phyloP scores from a whole-genome alignment of 2,888 invertebrate genomes.

The Coenonympha glycerion region DNA sequence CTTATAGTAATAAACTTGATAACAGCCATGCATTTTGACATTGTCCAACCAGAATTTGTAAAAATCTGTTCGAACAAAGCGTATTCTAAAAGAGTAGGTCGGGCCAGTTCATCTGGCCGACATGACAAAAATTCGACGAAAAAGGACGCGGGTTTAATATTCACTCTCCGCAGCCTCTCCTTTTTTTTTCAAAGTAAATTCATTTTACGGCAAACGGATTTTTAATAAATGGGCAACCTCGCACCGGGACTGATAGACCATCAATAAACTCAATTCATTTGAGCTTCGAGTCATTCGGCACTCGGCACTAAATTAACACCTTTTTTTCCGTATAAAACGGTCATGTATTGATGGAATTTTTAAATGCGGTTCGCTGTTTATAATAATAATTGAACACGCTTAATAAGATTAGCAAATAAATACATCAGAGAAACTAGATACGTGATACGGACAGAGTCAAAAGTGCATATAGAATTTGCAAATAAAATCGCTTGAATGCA shows the following conservation, averaged over 20 bases:
- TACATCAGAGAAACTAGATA: too few species aligned
- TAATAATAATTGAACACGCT: too few species aligned
- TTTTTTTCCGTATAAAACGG: slow-evolving; percentile 1
- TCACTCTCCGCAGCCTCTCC: neutral
- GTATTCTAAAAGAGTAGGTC: neutral
- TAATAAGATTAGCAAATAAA: too few species aligned
- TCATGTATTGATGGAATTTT: neutral
- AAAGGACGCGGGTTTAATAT: slow-evolving; percentile 1
- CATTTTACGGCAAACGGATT: slow-evolving; percentile 15
- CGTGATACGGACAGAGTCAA: too few species aligned
- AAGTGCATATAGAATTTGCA: too few species aligned
- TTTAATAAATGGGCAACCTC: slow-evolving; percentile 18
- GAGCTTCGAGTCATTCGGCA: slow-evolving; percentile 7
- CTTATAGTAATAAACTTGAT: neutral
- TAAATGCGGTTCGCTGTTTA: neutral
- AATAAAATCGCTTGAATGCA: too few species aligned
- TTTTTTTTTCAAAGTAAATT: slow-evolving; percentile 15
- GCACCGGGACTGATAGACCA: slow-evolving; percentile 15
- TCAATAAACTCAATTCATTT: slow-evolving; percentile 21
- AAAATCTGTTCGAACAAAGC: neutral
- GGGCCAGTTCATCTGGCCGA: neutral
- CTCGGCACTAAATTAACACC: slow-evolving; percentile 12
- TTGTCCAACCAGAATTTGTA: neutral
- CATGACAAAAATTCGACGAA: neutral
- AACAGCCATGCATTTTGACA: neutral